Evolutionary conservation across 2,113 vertebrate genomes (phyloP).

Genomic region (Sorex araneus): DNA sequence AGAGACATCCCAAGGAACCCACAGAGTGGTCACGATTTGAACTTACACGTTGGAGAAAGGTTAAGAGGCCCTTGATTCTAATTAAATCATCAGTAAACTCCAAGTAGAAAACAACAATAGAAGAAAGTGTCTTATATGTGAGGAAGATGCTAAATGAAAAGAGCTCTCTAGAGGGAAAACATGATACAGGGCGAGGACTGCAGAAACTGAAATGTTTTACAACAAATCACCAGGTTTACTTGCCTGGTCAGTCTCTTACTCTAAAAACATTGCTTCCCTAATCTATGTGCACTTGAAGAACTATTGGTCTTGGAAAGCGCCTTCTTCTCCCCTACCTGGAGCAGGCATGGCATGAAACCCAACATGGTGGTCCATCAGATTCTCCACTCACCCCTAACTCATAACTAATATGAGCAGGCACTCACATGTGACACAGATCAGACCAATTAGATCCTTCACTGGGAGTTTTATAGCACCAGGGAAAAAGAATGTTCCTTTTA

Average conservation of each 20-base stretch:
- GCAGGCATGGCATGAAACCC: not conserved
- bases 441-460: not conserved
- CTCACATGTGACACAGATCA: not conserved
- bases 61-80: conserved; percentile 71
- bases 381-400: not conserved
- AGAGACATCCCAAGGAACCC: conserved; percentile 55
- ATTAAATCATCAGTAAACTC: conserved; percentile 77
- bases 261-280: no score
- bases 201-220: no score
- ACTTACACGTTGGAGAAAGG: conserved; percentile 61
- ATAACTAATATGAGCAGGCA: not conserved
- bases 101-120: conserved; percentile 58
- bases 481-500: no score
- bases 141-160: no score
- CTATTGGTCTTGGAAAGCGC: conserved; percentile 1
- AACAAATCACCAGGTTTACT: no score
- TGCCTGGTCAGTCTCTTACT: no score
- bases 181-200: no score
- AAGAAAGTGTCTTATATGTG: conserved; percentile 60
- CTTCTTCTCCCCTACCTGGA: not conserved
- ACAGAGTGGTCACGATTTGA: conserved; percentile 45
- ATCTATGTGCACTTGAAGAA: no score
- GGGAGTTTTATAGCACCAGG: not conserved
- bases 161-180: no score
- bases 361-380: not conserved